These are phyloP conservation scores for Clarias macrocephalus DNA, from an alignment of 2,113 vertebrate genomes.

Conservation along the genomic window DNA sequence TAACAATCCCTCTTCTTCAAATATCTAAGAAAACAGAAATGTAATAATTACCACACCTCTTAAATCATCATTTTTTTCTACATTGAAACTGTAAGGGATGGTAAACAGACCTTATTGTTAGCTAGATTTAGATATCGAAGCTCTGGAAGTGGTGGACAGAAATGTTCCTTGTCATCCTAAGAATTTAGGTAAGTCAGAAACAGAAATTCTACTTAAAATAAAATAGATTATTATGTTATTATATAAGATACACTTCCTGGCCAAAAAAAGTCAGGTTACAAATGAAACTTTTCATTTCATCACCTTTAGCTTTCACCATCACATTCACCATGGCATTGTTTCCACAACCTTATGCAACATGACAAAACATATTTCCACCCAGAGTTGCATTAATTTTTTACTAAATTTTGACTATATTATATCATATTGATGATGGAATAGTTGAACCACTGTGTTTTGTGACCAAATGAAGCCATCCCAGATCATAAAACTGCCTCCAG, in stretches of 20 bases:
- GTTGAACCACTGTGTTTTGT: too few relatives aligned
- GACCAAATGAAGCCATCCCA: too few relatives aligned
- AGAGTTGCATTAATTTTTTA: too few relatives aligned
- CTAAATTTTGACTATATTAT: too few relatives aligned
- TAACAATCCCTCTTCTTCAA: constrained; percentile 76
- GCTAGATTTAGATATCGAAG: constrained; percentile 80
- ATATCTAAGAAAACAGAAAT: constrained; percentile 69
- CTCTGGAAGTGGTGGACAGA: constrained; percentile 73
- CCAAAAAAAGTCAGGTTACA: too few relatives aligned
- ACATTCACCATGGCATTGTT: too few relatives aligned
- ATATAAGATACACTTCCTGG: not conserved
- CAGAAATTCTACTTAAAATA: not conserved
- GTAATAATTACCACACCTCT: constrained; percentile 2
- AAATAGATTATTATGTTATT: not conserved
- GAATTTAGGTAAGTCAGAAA: not conserved
- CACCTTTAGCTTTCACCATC: too few relatives aligned
- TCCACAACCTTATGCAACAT: too few relatives aligned
- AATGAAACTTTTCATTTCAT: too few relatives aligned
- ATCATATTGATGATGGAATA: too few relatives aligned
- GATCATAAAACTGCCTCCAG: too few relatives aligned
- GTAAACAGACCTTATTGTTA: constrained; percentile 77
- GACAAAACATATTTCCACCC: too few relatives aligned
- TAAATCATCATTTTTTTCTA: not conserved
- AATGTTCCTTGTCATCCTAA: constrained; percentile 11
- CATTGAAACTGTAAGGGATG: not conserved